A percentile compares a stretch with the other conserved stretches of the same genome.
Conservation (phyloP, 2,113 vertebrate species). For the Dicaeum eximium region DNA sequence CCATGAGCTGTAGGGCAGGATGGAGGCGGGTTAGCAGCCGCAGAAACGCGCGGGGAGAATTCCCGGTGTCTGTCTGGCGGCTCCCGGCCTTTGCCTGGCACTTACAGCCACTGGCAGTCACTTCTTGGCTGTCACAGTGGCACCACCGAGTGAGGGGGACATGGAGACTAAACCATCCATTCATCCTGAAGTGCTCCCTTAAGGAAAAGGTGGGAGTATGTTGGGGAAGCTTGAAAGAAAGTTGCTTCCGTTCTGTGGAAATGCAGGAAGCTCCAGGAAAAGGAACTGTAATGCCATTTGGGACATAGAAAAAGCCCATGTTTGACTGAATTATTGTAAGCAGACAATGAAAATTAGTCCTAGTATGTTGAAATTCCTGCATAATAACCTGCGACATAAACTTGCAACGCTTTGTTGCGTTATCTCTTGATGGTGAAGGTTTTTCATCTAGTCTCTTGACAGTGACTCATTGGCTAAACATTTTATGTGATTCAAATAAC, state of each 20-base stretch:
- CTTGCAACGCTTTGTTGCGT: neutral
- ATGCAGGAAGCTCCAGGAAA: neutral
- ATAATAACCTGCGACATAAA: neutral
- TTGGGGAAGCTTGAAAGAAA: neutral
- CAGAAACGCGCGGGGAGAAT: neutral
- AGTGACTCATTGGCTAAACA: neutral
- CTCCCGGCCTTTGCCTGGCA: neutral
- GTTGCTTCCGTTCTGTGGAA: neutral
- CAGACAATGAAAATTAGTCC: neutral
- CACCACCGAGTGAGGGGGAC: neutral
- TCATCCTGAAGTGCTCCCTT: neutral
- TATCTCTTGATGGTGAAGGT: neutral
- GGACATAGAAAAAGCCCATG: fast-evolving
- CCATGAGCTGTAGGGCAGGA: no score
- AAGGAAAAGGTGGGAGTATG: neutral
- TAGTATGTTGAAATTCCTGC: neutral
- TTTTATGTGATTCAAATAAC: neutral
- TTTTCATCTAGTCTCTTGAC: slow-evolving; percentile 5
- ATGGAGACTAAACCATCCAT: neutral
- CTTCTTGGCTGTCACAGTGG: neutral
- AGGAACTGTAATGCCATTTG: neutral
- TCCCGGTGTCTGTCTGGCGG: neutral
- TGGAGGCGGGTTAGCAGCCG: neutral
- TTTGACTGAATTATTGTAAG: neutral
- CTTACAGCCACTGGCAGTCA: neutral